These are phyloP conservation scores for Cyclina sinensis DNA, from an alignment of 1,140 invertebrate species.

Conservation along the genomic window DNA sequence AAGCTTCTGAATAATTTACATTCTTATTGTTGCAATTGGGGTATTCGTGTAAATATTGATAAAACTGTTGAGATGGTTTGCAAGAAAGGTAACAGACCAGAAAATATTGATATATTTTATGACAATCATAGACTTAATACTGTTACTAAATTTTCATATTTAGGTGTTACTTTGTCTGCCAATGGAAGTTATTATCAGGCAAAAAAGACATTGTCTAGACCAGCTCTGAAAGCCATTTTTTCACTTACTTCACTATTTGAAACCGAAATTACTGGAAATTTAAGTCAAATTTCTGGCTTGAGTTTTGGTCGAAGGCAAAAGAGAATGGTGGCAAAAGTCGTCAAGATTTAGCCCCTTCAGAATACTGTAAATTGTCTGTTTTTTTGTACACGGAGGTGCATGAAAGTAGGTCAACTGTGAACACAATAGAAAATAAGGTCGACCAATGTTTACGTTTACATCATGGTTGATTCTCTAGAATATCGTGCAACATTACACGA, in stretches of 20 bases:
- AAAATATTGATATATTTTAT: background rate
- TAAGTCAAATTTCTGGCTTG: too few relatives aligned
- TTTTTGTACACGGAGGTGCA: too few relatives aligned
- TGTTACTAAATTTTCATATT: background rate
- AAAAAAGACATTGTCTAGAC: background rate
- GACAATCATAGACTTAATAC: background rate
- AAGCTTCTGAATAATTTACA: too few relatives aligned
- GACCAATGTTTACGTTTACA: too few relatives aligned
- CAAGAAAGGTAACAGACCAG: conserved; percentile 18
- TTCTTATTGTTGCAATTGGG: background rate
- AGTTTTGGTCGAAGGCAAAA: too few relatives aligned
- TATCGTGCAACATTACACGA: background rate
- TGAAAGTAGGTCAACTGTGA: too few relatives aligned
- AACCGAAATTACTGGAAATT: too few relatives aligned
- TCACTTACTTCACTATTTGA: background rate
- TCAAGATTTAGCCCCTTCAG: background rate
- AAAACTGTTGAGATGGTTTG: background rate
- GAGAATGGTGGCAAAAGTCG: too few relatives aligned
- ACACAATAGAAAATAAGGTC: too few relatives aligned
- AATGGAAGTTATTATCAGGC: background rate
- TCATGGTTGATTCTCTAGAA: too few relatives aligned
- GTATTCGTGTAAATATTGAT: background rate
- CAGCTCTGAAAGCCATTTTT: background rate
- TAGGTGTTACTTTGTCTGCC: background rate
- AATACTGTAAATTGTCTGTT: too few relatives aligned